Base-by-base conservation (phyloP, 2,888 invertebrate genomes). In the Parascotia fuliginaria region DNA sequence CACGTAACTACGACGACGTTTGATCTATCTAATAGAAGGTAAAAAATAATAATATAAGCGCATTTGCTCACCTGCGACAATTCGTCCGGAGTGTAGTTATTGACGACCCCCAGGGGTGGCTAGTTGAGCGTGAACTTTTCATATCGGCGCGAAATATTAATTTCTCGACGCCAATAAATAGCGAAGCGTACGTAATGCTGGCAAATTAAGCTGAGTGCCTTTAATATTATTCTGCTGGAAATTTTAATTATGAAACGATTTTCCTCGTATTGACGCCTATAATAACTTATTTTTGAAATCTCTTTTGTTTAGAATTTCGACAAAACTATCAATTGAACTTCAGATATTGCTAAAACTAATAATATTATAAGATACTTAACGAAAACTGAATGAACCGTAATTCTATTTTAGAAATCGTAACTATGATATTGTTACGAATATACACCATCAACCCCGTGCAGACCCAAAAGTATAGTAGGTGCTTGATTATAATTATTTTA, bases 141-240 rank as follows among this genome's bases (percentile, higher is more conserved):
- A 89, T 92, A 90, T 89, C 85, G 86, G 85, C 79, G 89, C 85
- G 85, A 90, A 89, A 90, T 91, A 91, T 92, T 92, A 92, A 90
- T 92, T 89, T 90, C 86, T 85, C 85, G 83, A 76, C 83, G 83
- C 84, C 89, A 87, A 89, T 89, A 85, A 89, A 86, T 85, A 83
- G 52, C 76, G 78, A 75, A 79, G 85, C 87, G 87, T 76, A 81
- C 83, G 85, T 87, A 89, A 88, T 87, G 81, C 85, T 79, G 84
- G 85, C 86, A 89, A 89, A 90, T 90, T 89, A 89, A 85, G 82
- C 83, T 76, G 85, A 89, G 87, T 85, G 85, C 88, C 84, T 86
- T 83, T 83, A 83, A 85, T 87, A 86, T 80, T 83, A 82, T 85
- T 85, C 82, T 78, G 83, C 77, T 77, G 79, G 75, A 83, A 79